A percentile compares a stretch with the other conserved stretches of the same genome.
Conservation (phyloP, 2,113 vertebrate genomes). For the Equus przewalskii region DNA sequence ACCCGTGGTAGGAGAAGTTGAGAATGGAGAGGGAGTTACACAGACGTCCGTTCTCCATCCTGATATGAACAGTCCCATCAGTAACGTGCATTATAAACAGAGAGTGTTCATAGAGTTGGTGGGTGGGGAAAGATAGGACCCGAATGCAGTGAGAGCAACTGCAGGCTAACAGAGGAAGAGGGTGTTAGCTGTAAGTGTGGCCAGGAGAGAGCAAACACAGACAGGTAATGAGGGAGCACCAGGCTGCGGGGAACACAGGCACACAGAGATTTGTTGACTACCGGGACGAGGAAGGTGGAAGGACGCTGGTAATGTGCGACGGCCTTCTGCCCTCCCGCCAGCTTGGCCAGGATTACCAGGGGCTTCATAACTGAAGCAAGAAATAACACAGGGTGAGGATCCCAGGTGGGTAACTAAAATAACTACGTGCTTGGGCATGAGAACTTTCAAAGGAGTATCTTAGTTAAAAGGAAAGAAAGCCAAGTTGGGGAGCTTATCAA, state of each 20-base stretch:
- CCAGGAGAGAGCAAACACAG: neutral
- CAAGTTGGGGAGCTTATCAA: neutral
- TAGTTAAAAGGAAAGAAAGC: neutral
- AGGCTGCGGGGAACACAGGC: neutral
- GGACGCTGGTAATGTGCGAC: rapidly evolving
- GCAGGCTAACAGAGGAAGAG: neutral
- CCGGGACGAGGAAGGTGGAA: neutral
- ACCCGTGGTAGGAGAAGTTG: neutral
- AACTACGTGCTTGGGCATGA: neutral
- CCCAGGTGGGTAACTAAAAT: neutral
- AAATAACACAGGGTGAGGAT: neutral
- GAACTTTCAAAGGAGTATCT: neutral
- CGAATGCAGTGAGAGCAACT: neutral
- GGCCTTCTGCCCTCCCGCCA: neutral
- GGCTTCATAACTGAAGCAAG: neutral
- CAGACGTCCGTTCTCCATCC: rapidly evolving
- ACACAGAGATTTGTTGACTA: rapidly evolving
- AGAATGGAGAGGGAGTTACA: neutral
- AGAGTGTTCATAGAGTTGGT: neutral
- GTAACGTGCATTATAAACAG: neutral
- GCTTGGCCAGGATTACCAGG: neutral
- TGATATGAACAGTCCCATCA: neutral
- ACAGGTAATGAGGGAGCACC: neutral
- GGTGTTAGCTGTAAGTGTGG: neutral
- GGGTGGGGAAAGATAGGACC: neutral